phyloP scores from a whole-genome alignment of 2,888 invertebrate genomes.

The Nephrocerus scutellatus region DNA sequence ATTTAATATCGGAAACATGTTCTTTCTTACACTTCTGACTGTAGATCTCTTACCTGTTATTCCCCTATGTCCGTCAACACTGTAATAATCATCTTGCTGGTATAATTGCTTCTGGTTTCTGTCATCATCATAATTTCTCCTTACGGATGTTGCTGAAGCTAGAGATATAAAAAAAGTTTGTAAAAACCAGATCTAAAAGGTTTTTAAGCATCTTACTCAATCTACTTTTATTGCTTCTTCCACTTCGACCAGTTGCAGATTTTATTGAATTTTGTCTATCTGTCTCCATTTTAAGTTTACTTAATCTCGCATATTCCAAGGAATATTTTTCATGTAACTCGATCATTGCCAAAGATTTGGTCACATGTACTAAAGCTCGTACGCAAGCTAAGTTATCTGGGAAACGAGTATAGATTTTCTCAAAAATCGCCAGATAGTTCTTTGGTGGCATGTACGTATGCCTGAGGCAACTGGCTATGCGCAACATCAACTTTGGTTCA shows the following conservation, averaged over 20 bases:
- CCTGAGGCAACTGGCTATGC: slow-evolving; percentile 78
- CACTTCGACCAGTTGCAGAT: slow-evolving; percentile 29
- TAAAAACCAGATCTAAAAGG: too few species aligned
- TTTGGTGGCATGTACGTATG: slow-evolving; percentile 62
- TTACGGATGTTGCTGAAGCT: slow-evolving; percentile 31
- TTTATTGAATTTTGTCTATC: slow-evolving; percentile 35
- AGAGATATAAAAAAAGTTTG: too few species aligned
- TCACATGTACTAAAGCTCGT: slow-evolving; percentile 51
- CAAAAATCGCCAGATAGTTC: slow-evolving; percentile 46
- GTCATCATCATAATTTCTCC: too few species aligned
- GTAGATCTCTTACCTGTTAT: slow-evolving; percentile 23
- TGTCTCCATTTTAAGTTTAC: slow-evolving; percentile 38
- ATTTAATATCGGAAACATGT: not conserved
- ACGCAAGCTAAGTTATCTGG: slow-evolving; percentile 94
- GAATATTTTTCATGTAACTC: slow-evolving; percentile 78
- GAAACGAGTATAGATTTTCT: slow-evolving; percentile 69
- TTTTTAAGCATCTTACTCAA: not conserved
- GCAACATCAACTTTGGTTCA: slow-evolving; percentile 76
- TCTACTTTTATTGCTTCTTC: too few species aligned
- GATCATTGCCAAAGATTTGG: slow-evolving; percentile 67
- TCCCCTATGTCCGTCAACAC: too few species aligned
- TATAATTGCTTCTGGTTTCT: too few species aligned
- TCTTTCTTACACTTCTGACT: not conserved
- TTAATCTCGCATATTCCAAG: slow-evolving; percentile 70
- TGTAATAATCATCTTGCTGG: too few species aligned